A percentile compares a stretch with the other conserved stretches of the same genome.
Evolutionary conservation across 2,797 vertebrate species (phyloP).

Genomic region (Lophura swinhoii): DNA sequence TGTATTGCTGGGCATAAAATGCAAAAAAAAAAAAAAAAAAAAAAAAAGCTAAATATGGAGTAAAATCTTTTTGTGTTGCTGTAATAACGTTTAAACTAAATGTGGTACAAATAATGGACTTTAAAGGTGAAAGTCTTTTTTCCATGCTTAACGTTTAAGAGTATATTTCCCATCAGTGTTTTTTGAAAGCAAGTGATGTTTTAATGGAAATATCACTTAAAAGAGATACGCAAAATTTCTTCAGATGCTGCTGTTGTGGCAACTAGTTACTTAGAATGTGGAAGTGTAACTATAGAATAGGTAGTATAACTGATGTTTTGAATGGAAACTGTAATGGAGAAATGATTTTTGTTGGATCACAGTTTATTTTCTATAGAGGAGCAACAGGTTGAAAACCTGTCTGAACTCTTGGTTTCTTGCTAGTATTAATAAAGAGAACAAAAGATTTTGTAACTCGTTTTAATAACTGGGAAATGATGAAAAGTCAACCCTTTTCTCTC

Average conservation of each 20-base stretch:
- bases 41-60: background rate
- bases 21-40: no score
- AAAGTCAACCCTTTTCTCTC: background rate
- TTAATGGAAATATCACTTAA: background rate
- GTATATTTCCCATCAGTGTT: background rate
- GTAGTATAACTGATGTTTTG: background rate
- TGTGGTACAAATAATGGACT: background rate
- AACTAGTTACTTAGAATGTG: background rate
- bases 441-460: background rate
- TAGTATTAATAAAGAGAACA: background rate
- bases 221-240: background rate
- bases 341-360: background rate
- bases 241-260: background rate
- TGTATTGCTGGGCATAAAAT: background rate
- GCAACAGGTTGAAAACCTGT: background rate
- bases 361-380: background rate
- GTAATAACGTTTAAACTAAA: background rate
- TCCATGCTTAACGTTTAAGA: background rate
- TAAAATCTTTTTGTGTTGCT: background rate
- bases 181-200: background rate
- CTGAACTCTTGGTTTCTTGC: background rate
- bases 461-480: background rate
- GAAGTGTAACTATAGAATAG: no score
- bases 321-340: background rate
- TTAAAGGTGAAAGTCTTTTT: background rate